These are phyloP conservation scores for Cephus sareptanus DNA, from an alignment of 2,888 invertebrate species.

Conservation along the genomic window DNA sequence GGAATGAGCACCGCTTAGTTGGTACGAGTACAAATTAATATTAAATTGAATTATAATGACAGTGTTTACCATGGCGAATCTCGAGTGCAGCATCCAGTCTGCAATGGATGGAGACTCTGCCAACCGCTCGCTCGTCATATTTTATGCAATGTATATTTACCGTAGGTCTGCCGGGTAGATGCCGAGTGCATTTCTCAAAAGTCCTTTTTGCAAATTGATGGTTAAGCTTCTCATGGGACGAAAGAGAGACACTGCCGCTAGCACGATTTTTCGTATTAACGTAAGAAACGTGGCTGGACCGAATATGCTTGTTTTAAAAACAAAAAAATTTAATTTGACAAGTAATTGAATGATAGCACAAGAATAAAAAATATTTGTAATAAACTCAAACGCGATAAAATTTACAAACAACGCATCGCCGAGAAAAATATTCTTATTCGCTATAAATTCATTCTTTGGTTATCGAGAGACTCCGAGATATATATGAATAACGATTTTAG, in stretches of 20 bases:
- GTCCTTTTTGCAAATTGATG: neutral
- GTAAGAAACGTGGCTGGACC: neutral
- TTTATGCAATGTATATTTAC: constrained; percentile 38
- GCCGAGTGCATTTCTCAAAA: neutral
- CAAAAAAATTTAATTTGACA: neutral
- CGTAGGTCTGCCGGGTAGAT: neutral
- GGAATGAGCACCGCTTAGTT: constrained; percentile 40
- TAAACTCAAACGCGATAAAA: too few species aligned
- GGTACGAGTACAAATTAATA: constrained; percentile 50
- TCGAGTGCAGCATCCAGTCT: constrained; percentile 17
- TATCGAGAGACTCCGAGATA: neutral
- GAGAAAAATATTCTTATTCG: neutral
- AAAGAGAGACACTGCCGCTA: neutral
- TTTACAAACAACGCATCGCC: too few species aligned
- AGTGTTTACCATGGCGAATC: constrained; percentile 46
- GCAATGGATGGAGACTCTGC: neutral
- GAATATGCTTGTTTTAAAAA: neutral
- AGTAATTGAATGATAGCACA: too few species aligned
- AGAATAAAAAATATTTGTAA: too few species aligned
- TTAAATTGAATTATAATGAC: constrained; percentile 56
- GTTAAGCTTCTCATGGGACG: neutral
- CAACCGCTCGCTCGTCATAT: constrained; percentile 34
- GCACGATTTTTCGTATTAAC: neutral
- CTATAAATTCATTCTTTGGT: neutral
- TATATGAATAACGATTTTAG: neutral